Evolutionary conservation across 2,797 vertebrate species (phyloP), one percentile per base, ranked within the genome.

Genomic region (Rallus crepitans): DNA sequence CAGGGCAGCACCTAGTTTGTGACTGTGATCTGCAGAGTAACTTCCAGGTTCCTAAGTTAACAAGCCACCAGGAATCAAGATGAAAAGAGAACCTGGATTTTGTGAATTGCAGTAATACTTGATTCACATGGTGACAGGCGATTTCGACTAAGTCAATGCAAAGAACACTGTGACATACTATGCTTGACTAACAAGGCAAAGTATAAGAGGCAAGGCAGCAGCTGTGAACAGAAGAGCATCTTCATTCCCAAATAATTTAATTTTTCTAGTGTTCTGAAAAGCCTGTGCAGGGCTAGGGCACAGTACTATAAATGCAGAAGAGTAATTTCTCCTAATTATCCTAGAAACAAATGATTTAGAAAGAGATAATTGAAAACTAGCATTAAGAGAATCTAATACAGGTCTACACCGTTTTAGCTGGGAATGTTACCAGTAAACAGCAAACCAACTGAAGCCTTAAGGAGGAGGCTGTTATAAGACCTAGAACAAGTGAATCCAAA

Each of bases 41-140:
- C 35, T n/a, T 80, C 33, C 21, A 5, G 28, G 25, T 11, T 90
- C 15, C 7, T 14, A 61, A n/a, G 8, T 21, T 40, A 92, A 87
- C n/a, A 91, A 89, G 31, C 15, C 45, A 25, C 8, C 47, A 61
- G 28, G 31, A 83, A 48, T 35, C 9, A 78, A 55, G 16, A 60
- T 15, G 30, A 65, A 65, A 76, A 72, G 27, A 69, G 69, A 73
- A 47, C 7, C 9, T 45, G 13, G 28, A 63, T 79, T 82, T 66
- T 82, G 15, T 19, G 30, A 59, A 73, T 59, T 27, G 33, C 47
- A 40, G 19, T 18, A 76, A 77, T 42, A 52, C 8, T 17, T 21
- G 14, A 59, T 59, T 55, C 28, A 59, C 28, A 11, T 0, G 3
- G 19, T 59, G 64, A 71, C 0, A 57, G 5, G 25, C 2, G 2